A percentile compares a stretch with the other conserved stretches of the same genome.
phyloP scores from a whole-genome alignment of 2,888 invertebrate genomes.

The Malthinus flaveolus region DNA sequence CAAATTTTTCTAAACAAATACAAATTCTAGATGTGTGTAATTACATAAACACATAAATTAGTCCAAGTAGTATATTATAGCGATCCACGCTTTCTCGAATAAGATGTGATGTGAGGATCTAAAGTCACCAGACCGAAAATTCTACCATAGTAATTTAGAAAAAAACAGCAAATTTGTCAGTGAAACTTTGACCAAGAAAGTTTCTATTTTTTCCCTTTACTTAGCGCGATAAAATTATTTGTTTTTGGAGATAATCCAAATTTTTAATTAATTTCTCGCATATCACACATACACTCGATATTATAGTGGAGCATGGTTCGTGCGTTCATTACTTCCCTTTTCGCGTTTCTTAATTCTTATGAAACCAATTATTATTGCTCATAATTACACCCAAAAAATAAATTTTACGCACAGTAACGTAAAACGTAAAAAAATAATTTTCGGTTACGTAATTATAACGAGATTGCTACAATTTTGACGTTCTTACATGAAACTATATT shows the following conservation, averaged over 20 bases:
- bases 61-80: constrained; percentile 39
- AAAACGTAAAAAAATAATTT: background rate
- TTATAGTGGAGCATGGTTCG: constrained; percentile 15
- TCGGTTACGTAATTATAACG: background rate
- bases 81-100: constrained; percentile 35
- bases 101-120: constrained; percentile 35
- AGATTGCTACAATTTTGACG: background rate
- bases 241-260: background rate
- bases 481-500: constrained; percentile 1
- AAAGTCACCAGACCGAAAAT: constrained; percentile 27
- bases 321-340: constrained; percentile 22
- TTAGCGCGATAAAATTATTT: constrained; percentile 4
- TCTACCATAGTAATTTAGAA: constrained; percentile 27
- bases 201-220: constrained; percentile 3
- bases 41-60: constrained; percentile 47
- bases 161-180: constrained; percentile 26
- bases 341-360: constrained; percentile 18
- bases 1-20: constrained; percentile 29
- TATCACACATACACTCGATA: background rate
- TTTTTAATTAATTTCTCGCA: constrained; percentile 1
- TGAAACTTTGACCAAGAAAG: constrained; percentile 24
- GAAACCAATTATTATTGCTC: constrained; percentile 1
- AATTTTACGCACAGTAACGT: constrained; percentile 1
- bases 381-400: background rate
- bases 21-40: constrained; percentile 40